Evolutionary conservation across 2,888 invertebrate genomes (phyloP), one percentile per base, ranked within the genome.

Genomic region (Gymnoscelis rufifasciata): DNA sequence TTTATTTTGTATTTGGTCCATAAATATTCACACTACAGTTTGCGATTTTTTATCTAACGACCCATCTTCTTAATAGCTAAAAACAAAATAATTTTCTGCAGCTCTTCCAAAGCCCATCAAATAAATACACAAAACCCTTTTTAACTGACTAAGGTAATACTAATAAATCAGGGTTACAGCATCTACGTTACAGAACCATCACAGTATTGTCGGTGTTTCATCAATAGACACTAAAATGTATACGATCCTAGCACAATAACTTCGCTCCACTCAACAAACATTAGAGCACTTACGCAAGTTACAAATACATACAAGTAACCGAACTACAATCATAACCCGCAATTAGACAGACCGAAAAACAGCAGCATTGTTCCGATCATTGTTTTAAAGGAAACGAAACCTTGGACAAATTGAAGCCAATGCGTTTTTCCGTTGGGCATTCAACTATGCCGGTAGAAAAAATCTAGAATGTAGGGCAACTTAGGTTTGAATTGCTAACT

Each of bases 331-430:
- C 24, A 40, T 50, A 45, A 47, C 43, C 39, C 44, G 33, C 41
- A 56, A 52, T 54, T 55, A 56, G 46, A 45, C 5, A 19, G 51
- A 43, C 42, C 45, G 36, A 57, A 52, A 56, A 56, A 59, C 52
- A 46, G 43, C 50, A 36, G 40, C 28, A 53, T 57, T 59, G 56
- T 59, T 57, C 30, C 38, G 36, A 52, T 38, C 24, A 38, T 14
- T 35, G 41, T 45, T 49, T 29, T 44, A 45, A 31, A 11, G 41
- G 33, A 27, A 27, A 42, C 41, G 24, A 38, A 38, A 38, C 49
- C 45, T 50, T 44, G 49, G 6, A 26, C 33, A 35, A 42, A 50
- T 42, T 49, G 29, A 38, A 38, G 37, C 37, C 31, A 36, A 49
- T 11, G 19, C 30, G 11, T 43, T 47, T 43, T 38, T 38, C 42